Conservation (phyloP, 2,113 vertebrate species). For the Sminthopsis crassicaudata region DNA sequence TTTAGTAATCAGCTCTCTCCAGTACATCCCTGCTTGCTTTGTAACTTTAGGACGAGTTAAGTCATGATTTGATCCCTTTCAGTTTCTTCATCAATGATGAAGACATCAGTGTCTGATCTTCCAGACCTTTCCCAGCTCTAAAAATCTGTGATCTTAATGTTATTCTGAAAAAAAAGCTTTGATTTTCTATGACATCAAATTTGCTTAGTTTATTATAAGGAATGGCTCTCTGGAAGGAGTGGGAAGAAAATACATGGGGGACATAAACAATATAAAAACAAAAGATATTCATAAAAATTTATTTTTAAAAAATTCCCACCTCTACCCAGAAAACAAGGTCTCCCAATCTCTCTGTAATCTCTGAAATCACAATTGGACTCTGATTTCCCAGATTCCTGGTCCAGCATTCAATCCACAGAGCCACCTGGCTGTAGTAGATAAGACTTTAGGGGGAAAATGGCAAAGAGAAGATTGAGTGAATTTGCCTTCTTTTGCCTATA, state of each 20-base stretch:
- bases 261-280: background rate
- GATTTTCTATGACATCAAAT: background rate
- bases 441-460: background rate
- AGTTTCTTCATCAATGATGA: background rate
- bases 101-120: background rate
- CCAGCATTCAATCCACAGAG: background rate
- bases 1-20: background rate
- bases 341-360: background rate
- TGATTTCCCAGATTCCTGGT: background rate
- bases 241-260: background rate
- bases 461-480: background rate
- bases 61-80: background rate
- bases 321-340: background rate
- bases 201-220: background rate
- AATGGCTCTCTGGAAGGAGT: background rate
- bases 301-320: background rate
- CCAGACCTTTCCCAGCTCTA: background rate
- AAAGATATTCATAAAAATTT: background rate
- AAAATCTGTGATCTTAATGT: background rate
- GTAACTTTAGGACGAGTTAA: background rate
- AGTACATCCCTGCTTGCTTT: background rate
- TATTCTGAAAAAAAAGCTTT: background rate
- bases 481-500: background rate
- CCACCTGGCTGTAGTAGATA: background rate
- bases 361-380: background rate